These are phyloP conservation scores for Hemicentrotus pulcherrimus DNA, from an alignment of 35 echinoderm and acorn worm genomes.

Conservation along the genomic window DNA sequence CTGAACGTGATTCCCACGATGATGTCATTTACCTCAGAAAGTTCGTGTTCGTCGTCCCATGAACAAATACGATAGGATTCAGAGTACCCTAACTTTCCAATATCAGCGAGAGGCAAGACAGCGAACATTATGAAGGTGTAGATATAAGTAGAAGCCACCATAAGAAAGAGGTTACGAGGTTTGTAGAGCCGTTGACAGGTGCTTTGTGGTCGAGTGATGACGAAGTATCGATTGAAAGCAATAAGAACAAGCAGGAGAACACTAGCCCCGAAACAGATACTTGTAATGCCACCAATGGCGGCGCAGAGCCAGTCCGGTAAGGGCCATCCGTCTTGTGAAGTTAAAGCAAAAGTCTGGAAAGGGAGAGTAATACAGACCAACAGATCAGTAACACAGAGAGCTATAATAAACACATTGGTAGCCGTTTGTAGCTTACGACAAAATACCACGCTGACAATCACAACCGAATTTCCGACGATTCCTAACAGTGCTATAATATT, in stretches of 20 bases:
- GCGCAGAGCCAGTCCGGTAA: conserved; percentile 50
- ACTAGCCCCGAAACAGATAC: conserved; percentile 68
- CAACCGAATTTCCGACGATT: conserved; percentile 72
- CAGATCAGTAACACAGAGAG: conserved; percentile 72
- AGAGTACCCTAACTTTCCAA: conserved; percentile 55
- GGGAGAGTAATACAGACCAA: conserved; percentile 58
- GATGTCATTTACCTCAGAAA: conserved; percentile 22
- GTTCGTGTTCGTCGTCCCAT: conserved; percentile 15
- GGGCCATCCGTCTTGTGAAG: conserved; percentile 60
- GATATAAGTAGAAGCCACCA: conserved; percentile 36
- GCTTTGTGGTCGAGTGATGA: conserved; percentile 65
- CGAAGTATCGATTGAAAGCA: conserved; percentile 67
- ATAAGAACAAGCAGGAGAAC: conserved; percentile 61
- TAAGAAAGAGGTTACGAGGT: neutral
- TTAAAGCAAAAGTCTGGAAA: conserved; percentile 70
- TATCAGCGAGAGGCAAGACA: neutral
- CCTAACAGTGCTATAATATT: conserved; percentile 49
- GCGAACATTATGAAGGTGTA: conserved; percentile 46
- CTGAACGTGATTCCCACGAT: conserved; percentile 22
- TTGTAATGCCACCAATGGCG: conserved; percentile 59
- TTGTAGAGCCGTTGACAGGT: conserved; percentile 43
- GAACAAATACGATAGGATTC: conserved; percentile 50
- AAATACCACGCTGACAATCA: conserved; percentile 65
- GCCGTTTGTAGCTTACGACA: conserved; percentile 67
- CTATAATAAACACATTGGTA: conserved; percentile 76